phyloP scores from a whole-genome alignment of 2,797 vertebrate species.

The Oreochromis grahami region DNA sequence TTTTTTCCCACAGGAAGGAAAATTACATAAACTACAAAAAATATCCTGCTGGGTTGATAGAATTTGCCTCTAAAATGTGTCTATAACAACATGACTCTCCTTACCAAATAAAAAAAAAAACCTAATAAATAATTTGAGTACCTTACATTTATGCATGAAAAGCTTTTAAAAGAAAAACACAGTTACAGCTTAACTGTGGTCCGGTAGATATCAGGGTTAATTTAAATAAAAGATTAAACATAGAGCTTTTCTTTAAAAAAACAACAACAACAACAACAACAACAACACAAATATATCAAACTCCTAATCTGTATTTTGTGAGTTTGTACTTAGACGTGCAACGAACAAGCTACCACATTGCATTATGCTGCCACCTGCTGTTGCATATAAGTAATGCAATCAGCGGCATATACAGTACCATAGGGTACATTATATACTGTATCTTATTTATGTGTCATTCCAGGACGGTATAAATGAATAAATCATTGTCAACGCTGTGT shows the following conservation, averaged over 20 bases:
- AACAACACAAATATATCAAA: background rate
- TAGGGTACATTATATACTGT: too few species aligned
- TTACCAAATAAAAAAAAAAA: background rate
- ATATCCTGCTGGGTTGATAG: background rate
- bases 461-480: background rate
- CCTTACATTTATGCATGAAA: background rate
- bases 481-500: background rate
- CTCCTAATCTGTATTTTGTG: background rate
- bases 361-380: slow-evolving; percentile 45
- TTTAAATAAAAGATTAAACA: background rate
- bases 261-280: background rate
- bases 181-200: background rate
- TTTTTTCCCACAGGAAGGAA: background rate
- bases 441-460: background rate
- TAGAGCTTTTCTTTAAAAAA: background rate
- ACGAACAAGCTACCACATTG: background rate
- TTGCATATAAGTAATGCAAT: background rate
- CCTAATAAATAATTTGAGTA: accelerated
- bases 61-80: background rate
- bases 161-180: background rate
- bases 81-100: background rate
- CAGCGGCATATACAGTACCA: background rate
- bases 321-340: background rate
- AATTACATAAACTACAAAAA: background rate
- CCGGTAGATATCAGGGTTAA: background rate